These are phyloP conservation scores for Amitus sp. DNA, from an alignment of 2,888 invertebrate genomes.

Conservation along the genomic window DNA sequence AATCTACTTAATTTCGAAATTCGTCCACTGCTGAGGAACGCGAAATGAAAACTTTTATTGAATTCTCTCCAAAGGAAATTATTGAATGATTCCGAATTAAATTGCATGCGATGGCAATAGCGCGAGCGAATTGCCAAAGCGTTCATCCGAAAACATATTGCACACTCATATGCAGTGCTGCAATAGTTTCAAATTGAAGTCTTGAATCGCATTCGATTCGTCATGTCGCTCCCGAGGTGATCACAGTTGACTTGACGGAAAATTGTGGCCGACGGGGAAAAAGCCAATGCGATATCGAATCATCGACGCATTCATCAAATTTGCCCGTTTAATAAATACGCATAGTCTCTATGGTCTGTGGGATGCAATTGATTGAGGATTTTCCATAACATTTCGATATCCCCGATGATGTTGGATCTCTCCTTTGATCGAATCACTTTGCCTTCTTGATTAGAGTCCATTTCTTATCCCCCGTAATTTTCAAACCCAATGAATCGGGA, in stretches of 20 bases:
- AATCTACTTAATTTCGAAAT: too few species aligned
- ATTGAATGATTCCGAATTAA: conserved; percentile 23
- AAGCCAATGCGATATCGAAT: conserved; percentile 1
- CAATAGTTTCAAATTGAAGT: conserved; percentile 34
- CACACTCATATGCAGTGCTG: conserved; percentile 20
- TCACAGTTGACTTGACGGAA: conserved; percentile 27
- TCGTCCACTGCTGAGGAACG: neutral
- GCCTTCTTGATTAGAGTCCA: neutral
- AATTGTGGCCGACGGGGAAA: conserved; percentile 30
- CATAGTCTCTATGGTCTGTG: conserved; percentile 26
- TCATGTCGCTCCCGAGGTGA: conserved; percentile 23
- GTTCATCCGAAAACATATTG: conserved; percentile 28
- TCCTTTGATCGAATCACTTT: conserved; percentile 12
- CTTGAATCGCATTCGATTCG: conserved; percentile 30
- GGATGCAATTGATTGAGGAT: conserved; percentile 20
- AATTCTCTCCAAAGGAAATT: conserved; percentile 7
- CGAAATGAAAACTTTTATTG: conserved; percentile 10
- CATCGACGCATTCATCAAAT: neutral
- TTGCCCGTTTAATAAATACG: conserved; percentile 27
- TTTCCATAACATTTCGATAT: conserved; percentile 9
- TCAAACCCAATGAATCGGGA: conserved; percentile 29
- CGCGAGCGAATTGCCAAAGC: conserved; percentile 15
- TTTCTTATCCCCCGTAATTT: conserved; percentile 30
- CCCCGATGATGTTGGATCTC: neutral
- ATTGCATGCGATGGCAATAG: conserved; percentile 12